phyloP scores from a whole-genome alignment of 2,797 vertebrate species.

The Buphagus erythrorhynchus region DNA sequence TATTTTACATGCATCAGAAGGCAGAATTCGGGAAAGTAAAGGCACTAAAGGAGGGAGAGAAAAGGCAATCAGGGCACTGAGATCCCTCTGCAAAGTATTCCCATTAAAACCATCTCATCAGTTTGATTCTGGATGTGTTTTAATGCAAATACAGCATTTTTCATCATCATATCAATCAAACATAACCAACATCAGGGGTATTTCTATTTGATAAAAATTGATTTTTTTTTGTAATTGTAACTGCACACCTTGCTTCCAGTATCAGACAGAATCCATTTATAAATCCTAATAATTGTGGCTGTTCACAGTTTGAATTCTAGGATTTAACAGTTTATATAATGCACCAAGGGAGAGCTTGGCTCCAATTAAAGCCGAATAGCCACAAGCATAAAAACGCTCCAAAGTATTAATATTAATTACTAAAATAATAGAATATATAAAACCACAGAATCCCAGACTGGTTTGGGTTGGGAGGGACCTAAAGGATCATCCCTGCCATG shows the following conservation, averaged over 20 bases:
- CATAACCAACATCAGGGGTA: neutral
- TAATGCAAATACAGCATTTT: neutral
- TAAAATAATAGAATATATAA: neutral
- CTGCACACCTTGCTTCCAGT: neutral
- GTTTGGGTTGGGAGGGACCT: neutral
- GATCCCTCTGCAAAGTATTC: neutral
- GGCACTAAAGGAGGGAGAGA: slow-evolving; percentile 86
- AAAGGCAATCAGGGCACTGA: neutral
- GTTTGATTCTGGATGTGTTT: neutral
- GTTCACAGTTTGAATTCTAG: neutral
- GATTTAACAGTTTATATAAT: neutral
- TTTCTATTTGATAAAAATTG: neutral
- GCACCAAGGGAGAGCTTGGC: neutral
- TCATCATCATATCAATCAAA: neutral
- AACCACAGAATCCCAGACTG: neutral
- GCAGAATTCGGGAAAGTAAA: slow-evolving; percentile 98
- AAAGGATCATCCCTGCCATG: neutral
- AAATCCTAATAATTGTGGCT: neutral
- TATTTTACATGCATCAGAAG: slow-evolving; percentile 99
- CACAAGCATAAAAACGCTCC: neutral
- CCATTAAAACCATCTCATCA: neutral
- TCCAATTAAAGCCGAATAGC: neutral
- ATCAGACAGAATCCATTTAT: neutral
- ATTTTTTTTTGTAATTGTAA: neutral
- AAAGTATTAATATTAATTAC: neutral